A percentile compares a stretch with the other conserved stretches of the same genome.
phyloP scores from a whole-genome alignment of 1,140 invertebrate species.

The Dreissena rostriformis region DNA sequence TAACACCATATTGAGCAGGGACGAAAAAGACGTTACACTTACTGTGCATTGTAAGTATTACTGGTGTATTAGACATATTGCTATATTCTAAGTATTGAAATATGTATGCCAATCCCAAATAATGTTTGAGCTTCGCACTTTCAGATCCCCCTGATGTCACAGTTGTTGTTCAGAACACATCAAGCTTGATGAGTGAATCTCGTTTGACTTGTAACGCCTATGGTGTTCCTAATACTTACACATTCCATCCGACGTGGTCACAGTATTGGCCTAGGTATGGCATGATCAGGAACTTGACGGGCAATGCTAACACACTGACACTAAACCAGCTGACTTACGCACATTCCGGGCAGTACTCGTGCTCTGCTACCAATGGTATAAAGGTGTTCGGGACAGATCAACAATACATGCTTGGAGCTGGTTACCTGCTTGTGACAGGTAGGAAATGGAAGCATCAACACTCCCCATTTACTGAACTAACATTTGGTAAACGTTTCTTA shows the following conservation, averaged over 20 bases:
- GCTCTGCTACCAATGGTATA: slow-evolving; percentile 9
- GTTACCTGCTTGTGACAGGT: slow-evolving; percentile 2
- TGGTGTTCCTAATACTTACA: neutral
- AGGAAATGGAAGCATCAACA: neutral
- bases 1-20: too few species aligned
- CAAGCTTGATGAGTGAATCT: neutral
- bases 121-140: neutral
- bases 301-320: neutral
- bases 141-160: slow-evolving; percentile 13
- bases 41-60: too few species aligned
- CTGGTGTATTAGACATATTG: too few species aligned
- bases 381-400: slow-evolving; percentile 13
- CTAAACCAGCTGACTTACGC: slow-evolving; percentile 16
- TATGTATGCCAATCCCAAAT: too few species aligned
- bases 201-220: neutral
- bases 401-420: neutral
- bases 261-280: neutral
- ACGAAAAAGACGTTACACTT: too few species aligned
- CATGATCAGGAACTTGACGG: neutral
- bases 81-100: too few species aligned
- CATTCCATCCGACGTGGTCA: neutral
- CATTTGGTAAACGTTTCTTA: too few species aligned
- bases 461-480: neutral
- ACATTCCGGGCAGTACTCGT: slow-evolving; percentile 18
- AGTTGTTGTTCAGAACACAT: neutral